Evolutionary conservation across 2,797 vertebrate genomes (phyloP), one percentile per base, ranked within the genome.

Genomic region (Sebastolobus altivelis): DNA sequence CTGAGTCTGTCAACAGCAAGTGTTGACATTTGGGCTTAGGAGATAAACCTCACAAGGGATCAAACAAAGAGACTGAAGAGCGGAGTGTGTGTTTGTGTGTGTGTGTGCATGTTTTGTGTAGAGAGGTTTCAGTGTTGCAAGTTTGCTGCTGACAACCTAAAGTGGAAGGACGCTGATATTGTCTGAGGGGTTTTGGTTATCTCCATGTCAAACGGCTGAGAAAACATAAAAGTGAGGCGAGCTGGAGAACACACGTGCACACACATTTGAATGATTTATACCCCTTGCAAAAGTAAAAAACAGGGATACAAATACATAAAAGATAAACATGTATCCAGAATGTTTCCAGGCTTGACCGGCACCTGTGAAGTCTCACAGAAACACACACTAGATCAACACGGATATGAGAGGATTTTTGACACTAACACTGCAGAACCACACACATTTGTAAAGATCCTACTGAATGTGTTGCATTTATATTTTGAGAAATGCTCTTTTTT

Each of bases 21-120:
- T 94, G 89, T 93, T 94, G 92, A 94, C 93, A 86, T 93, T 89
- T 84, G 82, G 79, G 85, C 78, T 91, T 85, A 85, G 76, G 70
- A 95, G 94, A 95, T 95, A 95, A 95, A 93, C 75, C 90, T 91
- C 82, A 81, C 79, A 78, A 72, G 72, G 83, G 91, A 93, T 92
- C 92, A 94, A 93, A 95, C 93, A 94, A 92, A 94, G 89, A 91
- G 92, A 93, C 94, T 94, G 86, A 92, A 92, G 94, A 92, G 90
- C 92, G 43, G 86, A 83, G 84, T 46, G 74, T 87, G 71, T 29
- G 31, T 84, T 10, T 40, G 68, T 43, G 40, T 55, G 60, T 40
- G 56, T 94, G 90, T 73, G 81, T 31, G 91, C 43, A 69, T 31
- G 75, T 85, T 85, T 54, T 95, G 91, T 91, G 89, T 91, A 66